Conservation (phyloP, 2,888 invertebrate species). For the Hydrotaea cyrtoneurina region DNA sequence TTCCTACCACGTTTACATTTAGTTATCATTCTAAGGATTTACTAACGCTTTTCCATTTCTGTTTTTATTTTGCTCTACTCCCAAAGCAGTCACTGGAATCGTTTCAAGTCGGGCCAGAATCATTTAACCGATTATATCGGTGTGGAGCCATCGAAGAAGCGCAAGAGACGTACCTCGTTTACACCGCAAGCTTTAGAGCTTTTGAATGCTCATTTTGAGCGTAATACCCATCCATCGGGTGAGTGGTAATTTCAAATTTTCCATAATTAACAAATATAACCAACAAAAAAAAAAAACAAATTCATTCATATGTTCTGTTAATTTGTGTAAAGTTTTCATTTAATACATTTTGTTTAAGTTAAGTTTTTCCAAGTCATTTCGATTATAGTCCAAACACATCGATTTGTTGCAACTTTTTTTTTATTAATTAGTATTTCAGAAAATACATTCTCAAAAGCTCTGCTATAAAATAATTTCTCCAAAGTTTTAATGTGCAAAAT, state of each 20-base stretch:
- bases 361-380: too few species aligned
- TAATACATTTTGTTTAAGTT: neutral
- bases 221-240: conserved; percentile 99
- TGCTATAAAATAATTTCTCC: too few species aligned
- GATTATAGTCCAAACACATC: too few species aligned
- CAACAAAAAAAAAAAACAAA: too few species aligned
- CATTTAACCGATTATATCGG: conserved; percentile 97
- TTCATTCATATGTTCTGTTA: neutral
- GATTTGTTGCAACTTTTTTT: too few species aligned
- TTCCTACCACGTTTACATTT: conserved; percentile 74
- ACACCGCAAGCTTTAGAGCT: conserved; percentile 97
- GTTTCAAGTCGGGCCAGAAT: conserved; percentile 95
- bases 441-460: too few species aligned
- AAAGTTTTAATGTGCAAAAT: too few species aligned
- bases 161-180: conserved; percentile 97
- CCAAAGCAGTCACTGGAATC: conserved; percentile 83
- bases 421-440: too few species aligned
- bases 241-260: conserved; percentile 78
- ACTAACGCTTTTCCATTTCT: conserved; percentile 64
- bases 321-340: conserved; percentile 14
- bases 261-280: neutral
- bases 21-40: conserved; percentile 43
- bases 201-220: conserved; percentile 96
- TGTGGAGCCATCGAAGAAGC: conserved; percentile 97
- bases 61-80: neutral